A percentile compares a stretch with the other conserved stretches of the same genome.
Evolutionary conservation across 2,888 invertebrate genomes (phyloP).

Genomic region (Troides aeacus): DNA sequence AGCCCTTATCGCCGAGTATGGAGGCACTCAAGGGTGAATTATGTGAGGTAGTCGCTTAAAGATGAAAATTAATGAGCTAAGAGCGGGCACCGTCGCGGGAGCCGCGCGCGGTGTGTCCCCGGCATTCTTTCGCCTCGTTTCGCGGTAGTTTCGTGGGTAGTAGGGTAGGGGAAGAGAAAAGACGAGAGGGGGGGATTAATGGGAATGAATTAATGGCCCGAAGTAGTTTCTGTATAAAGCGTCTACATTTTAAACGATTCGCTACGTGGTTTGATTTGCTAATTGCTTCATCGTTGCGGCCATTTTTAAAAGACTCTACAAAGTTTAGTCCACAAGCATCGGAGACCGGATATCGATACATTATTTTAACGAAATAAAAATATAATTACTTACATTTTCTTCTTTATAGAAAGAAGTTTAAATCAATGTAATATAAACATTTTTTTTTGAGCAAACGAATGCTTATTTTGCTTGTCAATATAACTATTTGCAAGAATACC

Average conservation of each 20-base stretch:
- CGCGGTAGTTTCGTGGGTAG: slow-evolving; percentile 6
- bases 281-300: slow-evolving; percentile 5
- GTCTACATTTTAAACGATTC: slow-evolving; percentile 8
- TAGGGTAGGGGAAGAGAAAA: neutral
- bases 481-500: too few species aligned
- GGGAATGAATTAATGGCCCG: slow-evolving; percentile 24
- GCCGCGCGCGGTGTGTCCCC: slow-evolving; percentile 15
- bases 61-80: slow-evolving; percentile 80
- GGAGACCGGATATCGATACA: too few species aligned
- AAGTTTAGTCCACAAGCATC: too few species aligned
- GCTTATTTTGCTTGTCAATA: too few species aligned
- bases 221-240: slow-evolving; percentile 21
- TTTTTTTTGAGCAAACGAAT: too few species aligned
- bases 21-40: slow-evolving; percentile 76
- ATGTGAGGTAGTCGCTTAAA: slow-evolving; percentile 69
- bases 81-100: slow-evolving; percentile 52
- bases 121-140: slow-evolving; percentile 16
- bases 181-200: slow-evolving; percentile 15
- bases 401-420: too few species aligned
- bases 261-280: slow-evolving; percentile 17
- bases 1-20: slow-evolving; percentile 74
- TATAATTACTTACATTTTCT: too few species aligned
- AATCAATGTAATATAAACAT: too few species aligned
- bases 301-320: neutral
- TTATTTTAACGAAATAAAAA: too few species aligned